A percentile compares a stretch with the other conserved stretches of the same genome.
Evolutionary conservation across 2,113 vertebrate genomes (phyloP).

Genomic region (Mastomys natalensis): DNA sequence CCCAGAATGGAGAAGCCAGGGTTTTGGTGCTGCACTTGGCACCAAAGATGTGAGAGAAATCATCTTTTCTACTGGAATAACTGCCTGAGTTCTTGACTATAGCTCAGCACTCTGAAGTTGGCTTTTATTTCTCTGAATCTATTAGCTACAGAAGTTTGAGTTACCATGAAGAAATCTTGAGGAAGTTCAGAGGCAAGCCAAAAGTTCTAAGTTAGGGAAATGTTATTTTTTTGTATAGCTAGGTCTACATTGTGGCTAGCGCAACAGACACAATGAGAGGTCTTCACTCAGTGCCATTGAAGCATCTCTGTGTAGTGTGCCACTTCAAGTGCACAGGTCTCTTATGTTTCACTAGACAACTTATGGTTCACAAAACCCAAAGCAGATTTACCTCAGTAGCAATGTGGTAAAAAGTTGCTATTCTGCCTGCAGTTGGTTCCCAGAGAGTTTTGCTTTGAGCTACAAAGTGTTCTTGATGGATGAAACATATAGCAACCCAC

Average conservation of each 20-base stretch:
- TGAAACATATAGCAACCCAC: conserved; percentile 15
- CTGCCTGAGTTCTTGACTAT: background rate
- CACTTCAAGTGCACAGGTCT: background rate
- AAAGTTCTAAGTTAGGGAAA: background rate
- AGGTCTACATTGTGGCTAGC: background rate
- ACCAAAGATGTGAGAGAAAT: background rate
- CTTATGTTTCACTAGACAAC: background rate
- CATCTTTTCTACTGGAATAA: background rate
- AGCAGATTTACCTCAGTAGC: background rate
- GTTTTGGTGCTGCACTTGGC: background rate
- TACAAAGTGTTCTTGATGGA: conserved; percentile 20
- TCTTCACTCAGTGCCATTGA: background rate
- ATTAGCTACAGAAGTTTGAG: background rate
- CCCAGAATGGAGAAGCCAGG: background rate
- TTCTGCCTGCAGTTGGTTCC: background rate
- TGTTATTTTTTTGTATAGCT: background rate
- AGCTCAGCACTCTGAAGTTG: background rate
- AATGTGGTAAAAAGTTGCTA: background rate
- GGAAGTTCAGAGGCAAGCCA: background rate
- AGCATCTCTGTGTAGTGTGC: background rate
- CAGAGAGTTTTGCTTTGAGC: background rate
- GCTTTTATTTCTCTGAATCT: background rate
- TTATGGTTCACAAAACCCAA: conserved; percentile 19
- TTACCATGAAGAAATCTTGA: background rate
- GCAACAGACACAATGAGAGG: background rate